A percentile compares a stretch with the other conserved stretches of the same genome.
Conservation (phyloP, 1,140 invertebrate species). For the Phocides pigmalion region DNA sequence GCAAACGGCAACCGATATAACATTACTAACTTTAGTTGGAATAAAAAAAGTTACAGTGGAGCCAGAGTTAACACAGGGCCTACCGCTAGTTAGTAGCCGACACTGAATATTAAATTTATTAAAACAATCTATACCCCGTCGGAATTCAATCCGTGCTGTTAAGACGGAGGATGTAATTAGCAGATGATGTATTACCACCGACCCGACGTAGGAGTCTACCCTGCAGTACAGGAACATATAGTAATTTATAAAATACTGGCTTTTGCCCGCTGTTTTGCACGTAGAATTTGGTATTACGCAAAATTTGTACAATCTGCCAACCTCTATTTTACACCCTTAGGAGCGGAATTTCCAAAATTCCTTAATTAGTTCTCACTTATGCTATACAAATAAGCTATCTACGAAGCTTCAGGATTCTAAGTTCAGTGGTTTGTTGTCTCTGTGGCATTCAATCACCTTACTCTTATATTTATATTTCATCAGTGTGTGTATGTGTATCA, state of each 20-base stretch:
- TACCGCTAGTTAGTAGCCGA: background rate
- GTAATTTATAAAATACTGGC: background rate
- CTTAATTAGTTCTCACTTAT: too few relatives aligned
- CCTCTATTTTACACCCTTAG: too few relatives aligned
- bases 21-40: background rate
- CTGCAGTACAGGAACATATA: background rate
- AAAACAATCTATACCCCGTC: slow-evolving; percentile 18
- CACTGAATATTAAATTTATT: slow-evolving; percentile 6
- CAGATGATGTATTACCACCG: slow-evolving; percentile 21
- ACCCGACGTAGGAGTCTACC: slow-evolving; percentile 13
- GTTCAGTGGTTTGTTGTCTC: too few relatives aligned
- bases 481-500: too few relatives aligned
- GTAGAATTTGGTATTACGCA: too few relatives aligned
- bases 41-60: background rate
- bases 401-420: too few relatives aligned
- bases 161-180: slow-evolving; percentile 23
- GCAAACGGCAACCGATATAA: background rate
- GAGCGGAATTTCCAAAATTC: too few relatives aligned
- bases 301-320: too few relatives aligned
- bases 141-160: slow-evolving; percentile 27
- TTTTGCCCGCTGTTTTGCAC: too few relatives aligned
- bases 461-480: too few relatives aligned
- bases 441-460: too few relatives aligned
- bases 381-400: too few relatives aligned
- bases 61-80: background rate